Evolutionary conservation across 2,888 invertebrate species (phyloP).

Genomic region (Acleris emargana): DNA sequence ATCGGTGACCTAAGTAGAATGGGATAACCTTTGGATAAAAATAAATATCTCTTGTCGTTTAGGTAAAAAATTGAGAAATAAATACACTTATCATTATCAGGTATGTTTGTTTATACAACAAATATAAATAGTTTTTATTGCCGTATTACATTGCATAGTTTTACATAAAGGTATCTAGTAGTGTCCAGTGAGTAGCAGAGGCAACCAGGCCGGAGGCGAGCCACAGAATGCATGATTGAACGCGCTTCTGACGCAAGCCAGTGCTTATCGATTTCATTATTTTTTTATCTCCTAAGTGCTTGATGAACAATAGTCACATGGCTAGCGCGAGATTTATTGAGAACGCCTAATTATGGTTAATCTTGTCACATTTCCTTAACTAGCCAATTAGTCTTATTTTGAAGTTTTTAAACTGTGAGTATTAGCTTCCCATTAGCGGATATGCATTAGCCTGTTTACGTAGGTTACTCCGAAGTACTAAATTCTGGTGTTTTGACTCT

Average conservation of each 20-base stretch:
- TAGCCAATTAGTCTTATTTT: conserved; percentile 12
- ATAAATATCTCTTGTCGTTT: background rate
- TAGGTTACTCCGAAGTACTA: no score
- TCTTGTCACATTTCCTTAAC: conserved; percentile 25
- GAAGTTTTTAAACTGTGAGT: background rate
- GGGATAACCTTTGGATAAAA: conserved; percentile 30
- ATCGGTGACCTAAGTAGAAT: conserved; percentile 15
- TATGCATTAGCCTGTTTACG: no score
- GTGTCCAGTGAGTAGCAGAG: conserved; percentile 2
- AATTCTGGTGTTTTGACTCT: no score
- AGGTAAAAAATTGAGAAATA: no score
- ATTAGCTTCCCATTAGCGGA: background rate
- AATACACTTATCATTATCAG: no score
- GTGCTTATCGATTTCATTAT: conserved; percentile 75
- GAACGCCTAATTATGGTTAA: conserved; percentile 43
- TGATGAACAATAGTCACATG: conserved; percentile 43
- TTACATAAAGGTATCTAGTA: no score
- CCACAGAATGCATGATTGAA: conserved; percentile 65
- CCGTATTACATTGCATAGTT: background rate
- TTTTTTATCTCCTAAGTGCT: conserved; percentile 56
- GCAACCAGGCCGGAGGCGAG: conserved; percentile 13
- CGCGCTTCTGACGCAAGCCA: conserved; percentile 68
- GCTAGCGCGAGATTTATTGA: conserved; percentile 43
- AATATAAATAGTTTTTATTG: no score
- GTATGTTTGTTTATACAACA: no score